Evolutionary conservation across 2,113 vertebrate species (phyloP), one percentile per base, ranked within the genome.

Genomic region (Chionomys nivalis): DNA sequence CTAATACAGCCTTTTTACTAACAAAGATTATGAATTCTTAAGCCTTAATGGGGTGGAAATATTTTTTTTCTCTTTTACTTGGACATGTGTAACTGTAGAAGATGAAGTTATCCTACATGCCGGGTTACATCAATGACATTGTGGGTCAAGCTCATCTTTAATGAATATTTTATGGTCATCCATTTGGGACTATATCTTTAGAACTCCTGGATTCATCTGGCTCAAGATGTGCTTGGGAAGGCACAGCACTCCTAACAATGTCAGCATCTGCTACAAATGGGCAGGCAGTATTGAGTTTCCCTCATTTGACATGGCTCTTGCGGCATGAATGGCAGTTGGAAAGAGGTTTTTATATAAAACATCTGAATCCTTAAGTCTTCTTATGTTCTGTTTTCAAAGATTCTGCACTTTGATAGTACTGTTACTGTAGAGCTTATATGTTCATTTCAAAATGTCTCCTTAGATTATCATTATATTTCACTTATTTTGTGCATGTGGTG

Each of bases 91-190:
- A 77, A 66, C 79, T 39, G 95, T 95, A 73, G 44, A 52, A 72
- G 24, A 79, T 61, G 39, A 93, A 76, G 47, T 96, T 86, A 16
- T 28, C 66, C 5, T 95, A 1, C 91, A 77, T 91, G 65, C 42
- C 44, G n/a, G 13, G 42, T 92, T 70, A 6, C 19, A 52, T 92
- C n/a, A 81, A 7, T 95, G 52, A 75, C 31, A 66, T 24, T 58
- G 83, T 65, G 9, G 2, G 1, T 94, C 21, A 94, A 89, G 24
- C 36, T 65, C 76, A 24, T 88, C 13, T 31, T 2, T 86, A 89
- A 76, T 65, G 70, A 66, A 66, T 91, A 94, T 90, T 87, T 93
- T 36, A 94, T 73, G 94, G 12, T 4, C 39, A 44, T 73, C 63
- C n/a, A 47, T 36, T 89, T 92, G 23, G 83, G n/a, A 16, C 39